Evolutionary conservation across 2,113 vertebrate species (phyloP), one percentile per base, ranked within the genome.

Genomic region (Hydropotes inermis): DNA sequence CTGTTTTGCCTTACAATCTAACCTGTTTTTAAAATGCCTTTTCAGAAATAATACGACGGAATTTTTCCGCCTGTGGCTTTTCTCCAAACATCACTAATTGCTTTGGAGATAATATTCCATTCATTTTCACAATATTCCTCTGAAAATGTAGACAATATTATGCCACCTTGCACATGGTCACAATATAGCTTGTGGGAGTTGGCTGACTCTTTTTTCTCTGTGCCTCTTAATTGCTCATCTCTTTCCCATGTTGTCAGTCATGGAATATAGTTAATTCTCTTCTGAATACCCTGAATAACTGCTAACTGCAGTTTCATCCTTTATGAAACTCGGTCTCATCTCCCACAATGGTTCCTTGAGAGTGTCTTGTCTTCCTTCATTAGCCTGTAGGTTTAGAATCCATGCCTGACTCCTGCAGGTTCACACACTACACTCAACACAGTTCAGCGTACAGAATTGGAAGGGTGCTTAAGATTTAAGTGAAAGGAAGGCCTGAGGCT

Each of bases 21-120:
- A 93, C 91, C 43, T 85, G 82, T 85, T 96, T 92, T 93, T 88
- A 52, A 98, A 98, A 97, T 64, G 89, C 61, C 87, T 98, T 90
- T 95, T 93, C 90, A 89, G 64, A 93, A 97, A 93, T 50, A 50
- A 94, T 54, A 70, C 23, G 25, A 93, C 87, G 57, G 64, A 54
- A 50, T 91, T 94, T 94, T 85, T 67, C 94, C 82, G 67, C 15
- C 1, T 0, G 78, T 91, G 95, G 89, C 95, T 95, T 91, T 74
- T 39, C 47, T 94, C 96, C 96, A 94, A 92, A 47, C 83, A 83
- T 58, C 91, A 95, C 91, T 87, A 87, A 83, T 91, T 95, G 95
- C 97, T 89, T 74, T 93, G 94, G 43, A 83, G 93, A 78, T 58
- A n/a, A 25, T 60, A 45, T 60, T 17, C 82, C 70, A 39, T 89